These are phyloP conservation scores for Drosophila merina DNA, from an alignment of 2,888 invertebrate species.

Conservation along the genomic window DNA sequence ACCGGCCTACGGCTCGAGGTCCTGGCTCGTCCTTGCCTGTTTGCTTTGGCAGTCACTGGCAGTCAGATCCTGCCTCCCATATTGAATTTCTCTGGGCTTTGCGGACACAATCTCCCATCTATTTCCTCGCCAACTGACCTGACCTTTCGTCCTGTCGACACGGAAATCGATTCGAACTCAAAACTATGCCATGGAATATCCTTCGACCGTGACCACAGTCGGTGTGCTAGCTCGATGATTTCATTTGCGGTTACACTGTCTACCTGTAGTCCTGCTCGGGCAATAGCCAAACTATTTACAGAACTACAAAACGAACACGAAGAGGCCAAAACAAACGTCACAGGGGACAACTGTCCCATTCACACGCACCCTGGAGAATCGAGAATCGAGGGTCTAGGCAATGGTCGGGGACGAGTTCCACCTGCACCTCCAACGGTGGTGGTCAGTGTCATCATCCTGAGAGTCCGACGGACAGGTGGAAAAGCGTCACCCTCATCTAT, in stretches of 20 bases:
- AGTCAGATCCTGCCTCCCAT: conserved; percentile 45
- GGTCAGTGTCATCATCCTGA: conserved; percentile 65
- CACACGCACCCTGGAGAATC: conserved; percentile 60
- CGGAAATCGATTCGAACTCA: conserved; percentile 68
- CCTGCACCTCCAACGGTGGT: conserved; percentile 54
- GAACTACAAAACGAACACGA: conserved; percentile 18
- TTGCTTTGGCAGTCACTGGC: conserved; percentile 54
- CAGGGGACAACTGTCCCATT: conserved; percentile 65
- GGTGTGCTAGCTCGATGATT: conserved; percentile 62
- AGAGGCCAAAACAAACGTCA: conserved; percentile 27
- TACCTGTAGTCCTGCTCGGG: conserved; percentile 46
- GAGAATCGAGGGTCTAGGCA: conserved; percentile 8
- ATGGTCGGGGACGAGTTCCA: conserved; percentile 52
- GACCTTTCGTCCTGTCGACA: conserved; percentile 53
- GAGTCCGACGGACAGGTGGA: conserved; percentile 61
- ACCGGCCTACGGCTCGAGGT: conserved; percentile 38
- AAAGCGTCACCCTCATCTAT: conserved; percentile 52
- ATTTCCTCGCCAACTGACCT: conserved; percentile 23
- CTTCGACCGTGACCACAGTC: conserved; percentile 69
- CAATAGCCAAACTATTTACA: conserved; percentile 48
- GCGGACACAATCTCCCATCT: conserved; percentile 20
- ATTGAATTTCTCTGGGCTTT: conserved; percentile 56
- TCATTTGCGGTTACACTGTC: conserved; percentile 62
- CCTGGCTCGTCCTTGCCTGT: conserved; percentile 55
- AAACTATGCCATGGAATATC: conserved; percentile 50